Conservation (phyloP, 2,113 vertebrate species). For the Echinops telfairi region DNA sequence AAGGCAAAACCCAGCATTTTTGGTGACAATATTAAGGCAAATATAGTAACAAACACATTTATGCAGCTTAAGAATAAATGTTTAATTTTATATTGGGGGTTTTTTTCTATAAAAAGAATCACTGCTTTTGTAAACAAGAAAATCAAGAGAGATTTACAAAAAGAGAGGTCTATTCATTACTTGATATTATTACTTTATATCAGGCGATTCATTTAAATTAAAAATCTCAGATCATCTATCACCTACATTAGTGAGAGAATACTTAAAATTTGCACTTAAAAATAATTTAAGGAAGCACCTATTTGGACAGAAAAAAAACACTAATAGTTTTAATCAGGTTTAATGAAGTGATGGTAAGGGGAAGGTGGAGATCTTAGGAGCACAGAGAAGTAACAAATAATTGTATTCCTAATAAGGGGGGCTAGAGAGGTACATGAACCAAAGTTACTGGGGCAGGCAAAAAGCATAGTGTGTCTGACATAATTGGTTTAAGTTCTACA, state of each 20-base stretch:
- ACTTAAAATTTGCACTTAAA: constrained; percentile 36
- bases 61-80: neutral
- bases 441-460: constrained; percentile 6
- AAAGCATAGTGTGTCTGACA: neutral
- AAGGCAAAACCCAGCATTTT: constrained; percentile 27
- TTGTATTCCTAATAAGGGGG: neutral
- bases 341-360: neutral
- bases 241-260: neutral
- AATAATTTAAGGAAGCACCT: neutral
- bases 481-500: constrained; percentile 44
- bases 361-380: neutral
- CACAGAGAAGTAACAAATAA: neutral
- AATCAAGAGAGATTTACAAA: constrained; percentile 12
- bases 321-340: constrained; percentile 18
- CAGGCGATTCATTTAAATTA: constrained; percentile 16
- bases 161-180: neutral
- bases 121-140: constrained; percentile 12
- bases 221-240: constrained; percentile 7
- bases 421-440: neutral
- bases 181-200: too few species aligned
- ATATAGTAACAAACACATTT: neutral
- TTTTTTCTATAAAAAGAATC: constrained; percentile 13
- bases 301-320: neutral
- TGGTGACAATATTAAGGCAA: neutral
- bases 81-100: constrained; percentile 48